A percentile compares a stretch with the other conserved stretches of the same genome.
phyloP scores from a whole-genome alignment of 53 echinoderm and acorn worm genomes.

The Actinopyga echinites region DNA sequence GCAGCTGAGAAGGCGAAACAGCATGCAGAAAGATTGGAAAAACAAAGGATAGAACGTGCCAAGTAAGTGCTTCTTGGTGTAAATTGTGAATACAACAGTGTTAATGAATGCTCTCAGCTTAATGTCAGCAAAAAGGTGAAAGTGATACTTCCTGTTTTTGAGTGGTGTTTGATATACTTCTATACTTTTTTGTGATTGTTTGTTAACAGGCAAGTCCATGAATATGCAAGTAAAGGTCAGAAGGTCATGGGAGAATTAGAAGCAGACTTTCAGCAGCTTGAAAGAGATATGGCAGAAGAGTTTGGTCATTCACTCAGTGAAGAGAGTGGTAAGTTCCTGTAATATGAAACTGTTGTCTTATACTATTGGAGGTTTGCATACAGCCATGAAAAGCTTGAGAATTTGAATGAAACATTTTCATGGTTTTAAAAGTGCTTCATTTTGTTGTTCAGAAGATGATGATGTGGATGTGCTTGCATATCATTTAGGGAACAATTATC shows the following conservation, averaged over 20 bases:
- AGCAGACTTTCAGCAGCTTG: slow-evolving; percentile 65
- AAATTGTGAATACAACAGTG: not conserved
- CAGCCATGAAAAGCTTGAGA: no score
- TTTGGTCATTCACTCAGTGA: slow-evolving; percentile 52
- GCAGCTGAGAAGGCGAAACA: slow-evolving; percentile 71
- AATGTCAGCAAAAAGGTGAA: no score
- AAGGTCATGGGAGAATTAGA: slow-evolving; percentile 77
- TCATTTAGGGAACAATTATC: no score
- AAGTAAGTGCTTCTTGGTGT: slow-evolving; percentile 56
- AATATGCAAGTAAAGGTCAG: slow-evolving; percentile 77
- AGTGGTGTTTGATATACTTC: no score
- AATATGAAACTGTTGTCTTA: no score
- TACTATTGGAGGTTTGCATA: no score
- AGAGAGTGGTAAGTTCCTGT: not conserved
- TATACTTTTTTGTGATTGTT: not conserved
- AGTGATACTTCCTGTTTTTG: no score
- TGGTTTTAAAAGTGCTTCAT: no score
- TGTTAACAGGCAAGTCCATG: slow-evolving; percentile 59
- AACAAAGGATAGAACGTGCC: slow-evolving; percentile 72
- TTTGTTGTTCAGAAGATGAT: no score
- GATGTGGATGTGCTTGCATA: no score
- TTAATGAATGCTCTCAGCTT: no score
- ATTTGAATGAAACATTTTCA: no score
- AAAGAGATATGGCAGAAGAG: slow-evolving; percentile 71
- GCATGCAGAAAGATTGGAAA: slow-evolving; percentile 74